Conservation (phyloP, 2,113 vertebrate genomes). For the Dasyornis broadbenti region DNA sequence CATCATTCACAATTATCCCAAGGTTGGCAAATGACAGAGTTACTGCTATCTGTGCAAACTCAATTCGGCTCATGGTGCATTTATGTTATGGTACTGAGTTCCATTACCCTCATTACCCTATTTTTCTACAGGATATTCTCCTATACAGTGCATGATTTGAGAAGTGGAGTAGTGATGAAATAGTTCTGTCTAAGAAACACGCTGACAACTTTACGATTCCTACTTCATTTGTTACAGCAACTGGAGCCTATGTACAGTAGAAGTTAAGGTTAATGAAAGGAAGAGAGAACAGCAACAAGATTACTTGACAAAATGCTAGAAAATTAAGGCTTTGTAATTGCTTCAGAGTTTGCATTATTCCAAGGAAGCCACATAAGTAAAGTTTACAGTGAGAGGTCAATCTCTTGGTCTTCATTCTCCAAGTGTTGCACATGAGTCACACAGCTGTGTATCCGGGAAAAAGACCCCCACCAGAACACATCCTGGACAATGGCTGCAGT, state of each 20-base stretch:
- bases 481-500: not conserved
- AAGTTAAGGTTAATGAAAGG: not conserved
- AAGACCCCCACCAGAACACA: not conserved
- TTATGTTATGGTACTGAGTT: not conserved
- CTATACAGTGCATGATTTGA: not conserved
- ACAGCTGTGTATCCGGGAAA: not conserved
- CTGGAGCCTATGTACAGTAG: not conserved
- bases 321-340: not conserved
- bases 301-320: not conserved
- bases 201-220: not conserved
- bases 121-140: not conserved
- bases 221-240: not conserved
- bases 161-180: not conserved
- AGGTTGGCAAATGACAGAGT: not conserved
- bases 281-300: not conserved
- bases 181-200: not conserved
- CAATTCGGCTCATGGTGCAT: not conserved
- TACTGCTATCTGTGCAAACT: not conserved
- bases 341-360: not conserved
- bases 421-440: not conserved
- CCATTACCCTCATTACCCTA: not conserved
- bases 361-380: not conserved
- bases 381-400: not conserved
- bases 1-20: not conserved
- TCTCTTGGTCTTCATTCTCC: not conserved